Conservation (phyloP, 2,113 vertebrate genomes). For the Sula dactylatra region DNA sequence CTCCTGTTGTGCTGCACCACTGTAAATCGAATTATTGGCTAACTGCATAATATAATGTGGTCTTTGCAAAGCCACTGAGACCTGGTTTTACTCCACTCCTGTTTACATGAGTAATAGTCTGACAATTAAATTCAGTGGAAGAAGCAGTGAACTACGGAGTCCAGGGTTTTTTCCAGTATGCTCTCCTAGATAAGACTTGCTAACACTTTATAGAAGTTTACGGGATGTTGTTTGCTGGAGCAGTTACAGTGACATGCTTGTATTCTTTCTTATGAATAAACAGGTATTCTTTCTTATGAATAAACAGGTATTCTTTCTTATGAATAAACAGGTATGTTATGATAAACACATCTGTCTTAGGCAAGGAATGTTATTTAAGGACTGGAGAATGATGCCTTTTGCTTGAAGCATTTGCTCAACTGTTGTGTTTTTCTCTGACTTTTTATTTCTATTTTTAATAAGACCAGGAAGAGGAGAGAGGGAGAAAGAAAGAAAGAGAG, state of each 20-base stretch:
- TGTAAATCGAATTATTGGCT: not conserved
- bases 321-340: not conserved
- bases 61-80: not conserved
- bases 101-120: not conserved
- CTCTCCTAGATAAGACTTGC: not conserved
- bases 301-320: not conserved
- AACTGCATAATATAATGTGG: not conserved
- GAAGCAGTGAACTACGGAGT: not conserved
- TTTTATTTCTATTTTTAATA: not conserved
- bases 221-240: not conserved
- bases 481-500: not conserved
- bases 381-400: not conserved
- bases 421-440: not conserved
- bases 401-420: not conserved
- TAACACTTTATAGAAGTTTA: not conserved
- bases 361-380: not conserved
- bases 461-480: not conserved
- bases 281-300: not conserved
- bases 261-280: not conserved
- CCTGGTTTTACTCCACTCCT: not conserved
- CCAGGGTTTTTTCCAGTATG: not conserved
- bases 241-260: not conserved
- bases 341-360: not conserved
- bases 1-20: not conserved
- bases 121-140: not conserved